phyloP scores from a whole-genome alignment of 2,113 vertebrate species.

The Chaenogobius annularis region DNA sequence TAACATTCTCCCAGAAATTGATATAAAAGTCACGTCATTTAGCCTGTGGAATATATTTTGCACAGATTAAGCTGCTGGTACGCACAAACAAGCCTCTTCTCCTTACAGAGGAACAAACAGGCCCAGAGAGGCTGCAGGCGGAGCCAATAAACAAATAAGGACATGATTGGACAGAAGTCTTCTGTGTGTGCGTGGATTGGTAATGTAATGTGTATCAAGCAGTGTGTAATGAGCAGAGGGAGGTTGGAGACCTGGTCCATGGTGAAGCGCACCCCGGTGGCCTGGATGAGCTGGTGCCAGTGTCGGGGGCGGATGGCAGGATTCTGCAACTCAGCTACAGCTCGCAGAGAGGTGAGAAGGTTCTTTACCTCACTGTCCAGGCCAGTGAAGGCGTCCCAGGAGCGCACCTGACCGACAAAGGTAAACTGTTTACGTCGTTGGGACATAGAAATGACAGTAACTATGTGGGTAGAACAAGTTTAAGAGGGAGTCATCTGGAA shows the following conservation, averaged over 20 bases:
- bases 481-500: no score
- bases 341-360: slow-evolving; percentile 83
- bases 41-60: slow-evolving; percentile 22
- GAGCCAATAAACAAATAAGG: slow-evolving; percentile 16
- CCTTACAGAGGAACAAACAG: neutral
- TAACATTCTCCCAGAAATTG: neutral
- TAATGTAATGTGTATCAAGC: neutral
- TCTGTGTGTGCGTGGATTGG: neutral
- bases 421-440: no score
- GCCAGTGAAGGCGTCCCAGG: slow-evolving; percentile 87
- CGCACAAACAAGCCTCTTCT: slow-evolving; percentile 11
- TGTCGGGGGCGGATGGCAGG: slow-evolving; percentile 88
- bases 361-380: slow-evolving; percentile 87
- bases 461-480: no score
- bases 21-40: slow-evolving; percentile 22
- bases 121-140: slow-evolving; percentile 7
- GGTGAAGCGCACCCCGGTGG: slow-evolving; percentile 82
- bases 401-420: slow-evolving; percentile 62
- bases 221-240: neutral
- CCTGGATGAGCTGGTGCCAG: slow-evolving; percentile 90
- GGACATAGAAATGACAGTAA: no score
- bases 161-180: slow-evolving; percentile 18
- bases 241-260: slow-evolving; percentile 75
- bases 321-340: slow-evolving; percentile 89
- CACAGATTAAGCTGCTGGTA: slow-evolving; percentile 15